Base-by-base conservation (phyloP, 2,888 invertebrate species). In the Trissolcus brochymenae region DNA sequence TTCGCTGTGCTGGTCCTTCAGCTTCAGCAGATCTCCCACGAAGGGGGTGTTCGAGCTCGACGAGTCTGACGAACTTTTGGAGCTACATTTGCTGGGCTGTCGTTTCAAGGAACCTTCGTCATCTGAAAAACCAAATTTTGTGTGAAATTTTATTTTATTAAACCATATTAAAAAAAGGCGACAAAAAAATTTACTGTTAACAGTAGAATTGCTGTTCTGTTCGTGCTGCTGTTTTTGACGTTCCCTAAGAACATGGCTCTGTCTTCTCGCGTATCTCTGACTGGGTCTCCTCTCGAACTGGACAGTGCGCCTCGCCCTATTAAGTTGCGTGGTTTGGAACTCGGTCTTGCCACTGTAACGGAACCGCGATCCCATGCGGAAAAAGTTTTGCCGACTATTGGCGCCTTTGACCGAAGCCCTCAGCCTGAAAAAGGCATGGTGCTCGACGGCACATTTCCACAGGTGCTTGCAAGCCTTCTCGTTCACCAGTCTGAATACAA, bases 381-480 rank as follows among this genome's bases (percentile, higher is more conserved):
- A 98, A 91, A 99, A 98, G 90, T 97, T 98, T 88, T 98, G 98
- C 19, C 97, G 92, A 0, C 95, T 95, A 29, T 95, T 95, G 2
- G 96, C 95, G 1, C 95, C 95, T 89, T 96, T 96, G 0, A 95
- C 94, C 0, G 96, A 95, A 41, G 95, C 96, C 80, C 96, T 93
- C 65, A 99, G 91, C 79, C 99, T 93, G 92, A 99, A 99, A 91
- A 99, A 99, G 1, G 98, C 96, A 91, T 99, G 99, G 91, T 99
- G 98, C 90, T 99, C 99, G 0, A 99, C 96, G 25, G 99, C 99
- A 91, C 99, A 99, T 90, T 99, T 99, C 99, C 99, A 99, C 80
- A 99, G 91, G 90, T 99, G 99, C 90, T 99, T 99, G 89, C 98
- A 98, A 1, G 99, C 98, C 89, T 98, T 98, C 88, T 98, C 97